phyloP scores from a whole-genome alignment of 2,888 invertebrate species.

The Linnaemya vulpina region DNA sequence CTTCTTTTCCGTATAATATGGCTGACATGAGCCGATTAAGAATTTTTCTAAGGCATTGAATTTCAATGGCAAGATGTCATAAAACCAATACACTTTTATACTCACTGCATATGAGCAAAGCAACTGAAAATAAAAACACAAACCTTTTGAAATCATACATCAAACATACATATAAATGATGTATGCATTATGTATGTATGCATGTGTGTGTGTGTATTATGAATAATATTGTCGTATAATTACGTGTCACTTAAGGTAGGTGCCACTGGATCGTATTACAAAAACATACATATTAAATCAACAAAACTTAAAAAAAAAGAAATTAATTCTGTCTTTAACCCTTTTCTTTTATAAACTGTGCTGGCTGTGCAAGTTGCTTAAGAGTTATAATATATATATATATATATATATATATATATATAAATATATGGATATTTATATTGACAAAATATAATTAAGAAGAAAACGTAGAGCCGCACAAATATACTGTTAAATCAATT shows the following conservation, averaged over 20 bases:
- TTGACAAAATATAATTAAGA: slow-evolving; percentile 45
- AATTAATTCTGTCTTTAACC: slow-evolving; percentile 70
- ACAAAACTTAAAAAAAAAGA: slow-evolving; percentile 38
- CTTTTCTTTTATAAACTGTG: slow-evolving; percentile 73
- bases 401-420: no score
- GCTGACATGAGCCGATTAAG: slow-evolving; percentile 83
- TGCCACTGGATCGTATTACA: slow-evolving; percentile 77
- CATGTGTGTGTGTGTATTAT: slow-evolving; percentile 22
- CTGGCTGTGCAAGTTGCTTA: slow-evolving; percentile 25
- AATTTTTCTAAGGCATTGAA: slow-evolving; percentile 79
- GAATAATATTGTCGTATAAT: slow-evolving; percentile 75
- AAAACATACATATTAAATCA: slow-evolving; percentile 70
- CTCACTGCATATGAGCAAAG: background rate
- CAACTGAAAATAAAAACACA: background rate
- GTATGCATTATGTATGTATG: background rate
- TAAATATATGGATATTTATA: no score
- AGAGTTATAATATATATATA: no score
- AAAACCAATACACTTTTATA: slow-evolving; percentile 48
- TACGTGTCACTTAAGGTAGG: slow-evolving; percentile 82
- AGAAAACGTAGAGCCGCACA: slow-evolving; percentile 32
- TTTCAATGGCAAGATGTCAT: slow-evolving; percentile 76
- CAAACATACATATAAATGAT: background rate
- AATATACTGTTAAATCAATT: slow-evolving; percentile 80
- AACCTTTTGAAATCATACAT: slow-evolving; percentile 13
- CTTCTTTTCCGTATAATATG: slow-evolving; percentile 70